Evolutionary conservation across 2,888 invertebrate genomes (phyloP), one percentile per base, ranked within the genome.

Genomic region (Meteorus colon): DNA sequence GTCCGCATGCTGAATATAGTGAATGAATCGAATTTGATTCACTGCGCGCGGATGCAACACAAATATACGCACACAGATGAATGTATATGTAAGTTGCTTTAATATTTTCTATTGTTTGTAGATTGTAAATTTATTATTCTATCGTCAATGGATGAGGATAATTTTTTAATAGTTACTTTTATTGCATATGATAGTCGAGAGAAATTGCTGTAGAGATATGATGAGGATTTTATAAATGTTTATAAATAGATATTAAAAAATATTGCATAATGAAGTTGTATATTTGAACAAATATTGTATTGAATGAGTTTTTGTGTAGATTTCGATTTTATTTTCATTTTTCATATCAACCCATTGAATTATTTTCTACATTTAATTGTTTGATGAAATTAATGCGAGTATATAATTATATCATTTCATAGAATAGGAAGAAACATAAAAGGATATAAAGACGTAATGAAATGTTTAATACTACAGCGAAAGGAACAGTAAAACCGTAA

Each of bases 11-110:
- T 55, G 55, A 55, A 55, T 68, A n/a, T 68, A 62, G 60, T 59
- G 62, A 74, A 74, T 74, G 74, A 68, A 68, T 67, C 60, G 67
- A 68, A 73, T 73, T 73, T 63, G 48, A 73, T 73, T 73, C 73
- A 73, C 65, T 31, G 48, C 19, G 65, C 51, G 66, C 48, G 65
- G 73, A 73, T 55, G 55, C 55, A 8, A 55, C 19, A 8, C 19
- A 24, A n/a, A 55, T 8, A 10, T 51, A 65, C 24, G 29, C 19
- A 19, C 4, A 51, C n/a, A 59, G 24, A 34, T 34, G 24, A n/a
- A 55, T 55, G 29, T 34, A 8, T n/a, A n/a, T 48, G 6, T n/a
- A 48, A n/a, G n/a, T 55, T 55, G n/a, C 55, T 8, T 55, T 55
- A 19, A 24, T 55, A 74, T 24, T 59, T 68, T 24, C 41, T 31